phyloP scores from a whole-genome alignment of 2,113 vertebrate genomes.

The Saguinus imperator region DNA sequence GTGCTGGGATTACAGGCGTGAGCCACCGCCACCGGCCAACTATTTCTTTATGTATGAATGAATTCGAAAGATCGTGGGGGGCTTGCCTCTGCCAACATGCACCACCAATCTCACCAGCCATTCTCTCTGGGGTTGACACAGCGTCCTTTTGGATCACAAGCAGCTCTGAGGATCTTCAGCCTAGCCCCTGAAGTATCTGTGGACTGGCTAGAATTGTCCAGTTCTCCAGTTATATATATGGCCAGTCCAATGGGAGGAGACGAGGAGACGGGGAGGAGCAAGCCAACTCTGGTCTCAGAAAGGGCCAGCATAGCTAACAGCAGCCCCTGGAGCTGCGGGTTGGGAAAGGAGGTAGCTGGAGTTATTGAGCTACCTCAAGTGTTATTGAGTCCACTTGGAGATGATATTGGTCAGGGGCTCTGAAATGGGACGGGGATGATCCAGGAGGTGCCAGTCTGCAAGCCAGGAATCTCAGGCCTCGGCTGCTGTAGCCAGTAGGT shows the following conservation, averaged over 20 bases:
- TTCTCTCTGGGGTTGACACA: neutral
- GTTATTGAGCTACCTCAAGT: too few relatives aligned
- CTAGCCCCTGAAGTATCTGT: neutral
- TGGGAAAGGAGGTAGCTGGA: neutral
- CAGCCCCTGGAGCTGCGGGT: neutral
- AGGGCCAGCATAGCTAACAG: accelerated
- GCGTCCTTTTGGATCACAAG: neutral
- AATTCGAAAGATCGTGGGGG: neutral
- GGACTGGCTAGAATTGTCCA: neutral
- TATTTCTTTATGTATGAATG: neutral
- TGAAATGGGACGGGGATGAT: accelerated
- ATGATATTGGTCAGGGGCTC: neutral
- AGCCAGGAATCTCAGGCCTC: neutral
- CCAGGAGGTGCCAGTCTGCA: neutral
- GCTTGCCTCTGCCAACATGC: neutral
- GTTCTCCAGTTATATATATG: neutral
- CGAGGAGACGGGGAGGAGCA: neutral
- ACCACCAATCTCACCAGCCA: accelerated
- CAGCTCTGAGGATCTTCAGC: neutral
- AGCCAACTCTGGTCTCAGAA: neutral
- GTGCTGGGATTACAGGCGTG: too few relatives aligned
- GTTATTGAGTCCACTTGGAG: neutral
- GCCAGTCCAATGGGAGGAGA: neutral
- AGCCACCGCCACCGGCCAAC: neutral
- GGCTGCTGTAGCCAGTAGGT: neutral